These are phyloP conservation scores for Drosophila subobscura DNA, from an alignment of 1,140 invertebrate species.

Conservation along the genomic window DNA sequence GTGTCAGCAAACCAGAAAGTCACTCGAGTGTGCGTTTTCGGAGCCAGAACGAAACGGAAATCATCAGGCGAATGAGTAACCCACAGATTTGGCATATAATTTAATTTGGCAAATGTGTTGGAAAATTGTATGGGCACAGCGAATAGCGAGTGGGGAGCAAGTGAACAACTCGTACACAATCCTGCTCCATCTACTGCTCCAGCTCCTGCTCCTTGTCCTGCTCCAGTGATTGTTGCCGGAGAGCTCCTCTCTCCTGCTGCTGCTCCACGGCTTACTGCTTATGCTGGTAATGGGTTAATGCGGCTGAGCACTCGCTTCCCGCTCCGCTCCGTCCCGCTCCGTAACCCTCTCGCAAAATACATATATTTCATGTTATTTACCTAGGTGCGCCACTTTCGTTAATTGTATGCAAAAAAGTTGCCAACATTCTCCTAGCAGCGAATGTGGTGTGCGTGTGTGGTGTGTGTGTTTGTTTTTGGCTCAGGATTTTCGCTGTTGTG, in stretches of 20 bases:
- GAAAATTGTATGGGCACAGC: slow-evolving; percentile 72
- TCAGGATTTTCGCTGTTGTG: slow-evolving; percentile 53
- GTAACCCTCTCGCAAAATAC: slow-evolving; percentile 19
- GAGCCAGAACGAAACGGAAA: slow-evolving; percentile 29
- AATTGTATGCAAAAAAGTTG: slow-evolving; percentile 82
- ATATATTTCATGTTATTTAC: slow-evolving; percentile 65
- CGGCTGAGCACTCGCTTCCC: slow-evolving; percentile 62
- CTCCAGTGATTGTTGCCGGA: slow-evolving; percentile 21
- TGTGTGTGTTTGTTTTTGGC: slow-evolving; percentile 53
- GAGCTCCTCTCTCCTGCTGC: slow-evolving; percentile 10
- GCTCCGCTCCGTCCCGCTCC: slow-evolving; percentile 10
- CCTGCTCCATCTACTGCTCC: slow-evolving; percentile 18
- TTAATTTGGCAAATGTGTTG: slow-evolving; percentile 81
- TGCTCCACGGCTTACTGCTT: slow-evolving; percentile 52
- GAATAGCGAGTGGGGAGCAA: slow-evolving; percentile 24
- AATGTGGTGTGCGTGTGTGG: slow-evolving; percentile 11
- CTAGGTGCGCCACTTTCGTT: slow-evolving; percentile 78
- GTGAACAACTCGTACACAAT: slow-evolving; percentile 13
- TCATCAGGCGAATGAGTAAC: slow-evolving; percentile 11
- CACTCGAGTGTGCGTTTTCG: slow-evolving; percentile 69
- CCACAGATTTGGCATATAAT: slow-evolving; percentile 57
- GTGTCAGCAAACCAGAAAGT: slow-evolving; percentile 58
- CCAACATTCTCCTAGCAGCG: slow-evolving; percentile 53
- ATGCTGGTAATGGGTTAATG: slow-evolving; percentile 80
- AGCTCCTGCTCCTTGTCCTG: slow-evolving; percentile 12